Base-by-base conservation (phyloP, 37 sponge, comb jelly and placozoan species). In the Oopsacas minuta region DNA sequence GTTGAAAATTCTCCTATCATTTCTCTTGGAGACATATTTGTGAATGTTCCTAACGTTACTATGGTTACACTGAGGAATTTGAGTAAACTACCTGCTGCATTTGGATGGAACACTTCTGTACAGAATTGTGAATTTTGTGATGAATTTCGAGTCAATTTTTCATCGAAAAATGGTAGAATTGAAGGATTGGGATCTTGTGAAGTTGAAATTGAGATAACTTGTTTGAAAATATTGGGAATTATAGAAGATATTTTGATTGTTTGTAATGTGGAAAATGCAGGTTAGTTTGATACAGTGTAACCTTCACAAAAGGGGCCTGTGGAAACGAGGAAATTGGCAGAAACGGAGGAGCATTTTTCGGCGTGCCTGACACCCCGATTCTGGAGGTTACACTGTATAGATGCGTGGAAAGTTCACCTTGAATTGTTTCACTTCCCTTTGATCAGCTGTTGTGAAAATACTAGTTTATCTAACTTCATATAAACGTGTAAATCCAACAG, bases 221-320 rank as follows among this genome's bases (percentile, higher is more conserved):
- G 75, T 61, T 61, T 61, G 75, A 3, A 61, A 61, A n/a, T 61
- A 32, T 12, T 61, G 17, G 75, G 75, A n/a, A 32, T 61, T 25
- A 34, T 61, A 34, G 22, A 61, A 61, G 75, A 61, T 61, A n/a
- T 61, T 25, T 61, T 61, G 20, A 10, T 61, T 12, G 22, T 3
- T 12, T 61, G 75, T n/a, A 61, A 61, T 61, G 75, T 61, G 75
- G 30, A 61, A 61, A 61, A 61, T 61, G 75, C 75, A 61, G 75
- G 75, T 61, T 10, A 61, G 75, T 61, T 25, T 3, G 22, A 61
- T 61, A 7, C 15, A 42, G n/a, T n/a, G n/a, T n/a, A n/a, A n/a
- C n/a, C n/a, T n/a, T n/a, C n/a, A n/a, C n/a, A n/a, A n/a, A n/a
- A n/a, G n/a, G n/a, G n/a, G n/a, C n/a, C n/a, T n/a, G n/a, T n/a